Evolutionary conservation across 2,797 vertebrate species (phyloP).

Genomic region (Acipenser transmontanus): DNA sequence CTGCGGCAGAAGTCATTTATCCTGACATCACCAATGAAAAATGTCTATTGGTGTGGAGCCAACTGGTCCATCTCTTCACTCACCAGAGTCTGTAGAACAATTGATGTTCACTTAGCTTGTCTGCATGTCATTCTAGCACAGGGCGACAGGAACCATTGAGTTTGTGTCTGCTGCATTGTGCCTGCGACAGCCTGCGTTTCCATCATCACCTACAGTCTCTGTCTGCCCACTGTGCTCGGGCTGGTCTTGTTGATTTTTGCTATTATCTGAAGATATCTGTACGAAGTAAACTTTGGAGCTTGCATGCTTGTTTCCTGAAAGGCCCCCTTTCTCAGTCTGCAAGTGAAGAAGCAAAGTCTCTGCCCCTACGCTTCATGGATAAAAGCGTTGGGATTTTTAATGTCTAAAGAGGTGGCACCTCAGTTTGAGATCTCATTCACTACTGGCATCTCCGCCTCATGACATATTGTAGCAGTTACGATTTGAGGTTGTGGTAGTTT

Average conservation of each 20-base stretch:
- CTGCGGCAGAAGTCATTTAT: slow-evolving; percentile 57
- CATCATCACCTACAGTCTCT: slow-evolving; percentile 35
- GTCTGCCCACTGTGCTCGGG: slow-evolving; percentile 23
- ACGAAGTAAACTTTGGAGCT: slow-evolving; percentile 24
- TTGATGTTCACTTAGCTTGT: slow-evolving; percentile 43
- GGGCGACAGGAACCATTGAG: slow-evolving; percentile 51
- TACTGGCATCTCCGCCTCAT: too few species aligned
- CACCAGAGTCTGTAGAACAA: slow-evolving; percentile 39
- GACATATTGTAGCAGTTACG: too few species aligned
- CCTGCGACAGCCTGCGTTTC: slow-evolving; percentile 36
- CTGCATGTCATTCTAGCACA: slow-evolving; percentile 41
- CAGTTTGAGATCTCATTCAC: background rate
- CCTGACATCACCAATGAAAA: slow-evolving; percentile 50
- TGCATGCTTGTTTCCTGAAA: slow-evolving; percentile 17
- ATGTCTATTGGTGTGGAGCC: slow-evolving; percentile 47
- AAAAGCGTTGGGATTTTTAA: background rate
- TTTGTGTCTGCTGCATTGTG: slow-evolving; percentile 41
- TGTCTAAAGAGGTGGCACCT: slow-evolving; percentile 22
- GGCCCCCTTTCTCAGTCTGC: slow-evolving; percentile 32
- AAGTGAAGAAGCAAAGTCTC: slow-evolving; percentile 18
- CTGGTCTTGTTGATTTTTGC: slow-evolving; percentile 27
- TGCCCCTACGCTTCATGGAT: slow-evolving; percentile 19
- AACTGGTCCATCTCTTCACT: slow-evolving; percentile 38
- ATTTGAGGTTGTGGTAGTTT: too few species aligned
- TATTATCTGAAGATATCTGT: slow-evolving; percentile 28